A percentile compares a stretch with the other conserved stretches of the same genome.
phyloP scores from a whole-genome alignment of 2,113 vertebrate genomes.

The Capreolus pygargus region DNA sequence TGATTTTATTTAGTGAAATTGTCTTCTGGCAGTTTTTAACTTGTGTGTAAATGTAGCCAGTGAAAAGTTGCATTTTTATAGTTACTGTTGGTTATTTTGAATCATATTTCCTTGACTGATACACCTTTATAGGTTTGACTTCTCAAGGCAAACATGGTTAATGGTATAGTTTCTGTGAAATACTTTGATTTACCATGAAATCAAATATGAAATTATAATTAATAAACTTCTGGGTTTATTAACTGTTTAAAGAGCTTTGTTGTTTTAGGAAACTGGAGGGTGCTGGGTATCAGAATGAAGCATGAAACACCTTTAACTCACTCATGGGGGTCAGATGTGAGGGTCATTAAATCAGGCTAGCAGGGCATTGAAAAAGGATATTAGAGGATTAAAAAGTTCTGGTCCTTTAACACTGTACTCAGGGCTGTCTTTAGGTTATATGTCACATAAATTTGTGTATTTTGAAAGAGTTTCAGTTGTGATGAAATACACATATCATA shows the following conservation, averaged over 20 bases:
- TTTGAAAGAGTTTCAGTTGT: neutral
- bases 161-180: neutral
- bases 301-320: neutral
- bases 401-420: neutral
- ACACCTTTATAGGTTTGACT: neutral
- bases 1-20: constrained; percentile 9
- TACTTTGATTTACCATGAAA: neutral
- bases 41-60: neutral
- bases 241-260: neutral
- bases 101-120: neutral
- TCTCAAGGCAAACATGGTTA: neutral
- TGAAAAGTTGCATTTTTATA: neutral
- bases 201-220: neutral
- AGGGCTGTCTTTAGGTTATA: neutral
- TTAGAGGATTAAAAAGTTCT: neutral
- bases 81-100: neutral
- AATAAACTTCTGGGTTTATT: neutral
- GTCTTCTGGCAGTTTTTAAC: neutral
- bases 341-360: neutral
- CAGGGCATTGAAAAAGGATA: neutral
- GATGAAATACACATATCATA: neutral
- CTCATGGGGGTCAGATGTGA: neutral
- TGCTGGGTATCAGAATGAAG: neutral
- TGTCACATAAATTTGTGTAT: neutral
- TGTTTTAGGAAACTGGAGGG: neutral